Evolutionary conservation across 2,888 invertebrate genomes (phyloP), one percentile per base, ranked within the genome.

Genomic region (Archaeoteleia sp.): DNA sequence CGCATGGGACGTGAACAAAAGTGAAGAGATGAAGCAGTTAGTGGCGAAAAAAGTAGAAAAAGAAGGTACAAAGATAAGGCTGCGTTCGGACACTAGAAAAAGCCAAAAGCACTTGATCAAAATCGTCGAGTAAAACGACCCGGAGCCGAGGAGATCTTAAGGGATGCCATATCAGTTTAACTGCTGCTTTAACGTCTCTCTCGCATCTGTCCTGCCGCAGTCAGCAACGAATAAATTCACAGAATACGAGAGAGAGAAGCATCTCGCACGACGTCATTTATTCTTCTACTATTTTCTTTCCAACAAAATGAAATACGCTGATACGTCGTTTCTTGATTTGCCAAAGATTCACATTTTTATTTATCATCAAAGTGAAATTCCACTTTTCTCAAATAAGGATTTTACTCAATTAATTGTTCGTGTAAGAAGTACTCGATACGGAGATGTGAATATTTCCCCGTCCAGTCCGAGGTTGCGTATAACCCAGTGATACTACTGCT

Each of bases 171-270:
- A 70, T 70, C 54, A 57, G 57, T 67, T 67, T 70, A 70, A 70
- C 70, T 58, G 62, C 58, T 42, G 61, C 58, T 66, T 49, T 66
- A 70, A 70, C 62, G 62, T 62, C 54, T 63, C 69, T 61, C 63
- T 69, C 63, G 53, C 67, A 67, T 67, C 61, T 55, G 65, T 70
- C 67, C 61, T 71, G 67, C 71, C 61, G 53, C 35, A 54, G 67
- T 67, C 61, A 70, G 66, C 70, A 63, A 62, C 58, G 51, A 62
- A 70, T 70, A 70, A 70, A 67, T 70, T 60, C 57, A 43, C 53
- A 7, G 60, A 32, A 45, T 55, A 55, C 49, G 63, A 57, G 51
- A 65, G 57, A 65, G 57, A 20, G 57, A n/a, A n/a, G 55, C 63
- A 57, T 65, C 63, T 65, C 63, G 29, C 57, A 51, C 63, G 57